Base-by-base conservation (phyloP, 2,113 vertebrate genomes). In the Rhea pennata region DNA sequence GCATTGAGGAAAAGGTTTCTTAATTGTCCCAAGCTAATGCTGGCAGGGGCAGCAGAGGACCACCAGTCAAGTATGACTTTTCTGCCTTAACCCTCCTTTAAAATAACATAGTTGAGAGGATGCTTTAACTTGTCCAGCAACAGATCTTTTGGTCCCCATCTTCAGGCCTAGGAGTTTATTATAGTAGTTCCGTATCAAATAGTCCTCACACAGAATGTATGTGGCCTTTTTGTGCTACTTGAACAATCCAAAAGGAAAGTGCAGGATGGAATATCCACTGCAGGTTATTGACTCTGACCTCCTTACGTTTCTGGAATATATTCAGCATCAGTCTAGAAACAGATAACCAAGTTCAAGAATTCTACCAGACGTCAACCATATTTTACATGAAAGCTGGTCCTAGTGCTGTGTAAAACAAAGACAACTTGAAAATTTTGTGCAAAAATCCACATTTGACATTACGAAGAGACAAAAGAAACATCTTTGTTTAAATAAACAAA, bases 41-140 rank as follows among this genome's bases (percentile, higher is more conserved):
- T 56, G 74, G 58, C 61, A 39, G 0, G 0, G 77, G n/a, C 40
- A 92, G 58, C 39, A 51, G 62, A 84, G 84, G 17, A 27, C 19
- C 33, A 71, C 8, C 56, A 83, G 44, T 14, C 44, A 62, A 0
- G 0, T 0, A 0, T 7, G 70, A 15, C 33, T 42, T 36, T 10
- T 83, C 83, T 88, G 17, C 36, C 69, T 82, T 64, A 33, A 50
- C 13, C 19, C 3, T 17, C 65, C 36, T 48, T 48, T 40, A 56
- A 77, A 74, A 22, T 12, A 78, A 77, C 4, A 5, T 7, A 54
- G 9, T 46, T 83, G 44, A 56, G 33, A 11, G 13, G 15, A 76
- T 56, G 54, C n/a, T 88, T 65, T 70, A 76, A 77, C 29, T 61
- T 54, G 23, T 9, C 3, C 20, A 87, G 13, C 23, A 73, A 31